Percentiles rank a stretch among this genome's conserved stretches.
Conservation (phyloP, 2,888 invertebrate genomes). For the Panopea generosa region DNA sequence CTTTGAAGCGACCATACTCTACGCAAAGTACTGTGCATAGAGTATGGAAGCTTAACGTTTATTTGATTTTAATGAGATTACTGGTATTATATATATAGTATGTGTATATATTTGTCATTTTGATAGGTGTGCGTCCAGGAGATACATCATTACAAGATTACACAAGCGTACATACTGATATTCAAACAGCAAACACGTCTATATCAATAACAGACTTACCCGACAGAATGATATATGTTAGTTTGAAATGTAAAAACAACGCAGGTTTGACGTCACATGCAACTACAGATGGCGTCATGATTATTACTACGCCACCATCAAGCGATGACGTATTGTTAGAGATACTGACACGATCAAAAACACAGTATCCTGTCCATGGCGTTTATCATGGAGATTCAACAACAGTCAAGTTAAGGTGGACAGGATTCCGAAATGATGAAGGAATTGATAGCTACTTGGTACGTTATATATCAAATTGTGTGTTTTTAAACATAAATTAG, state of each 20-base stretch:
- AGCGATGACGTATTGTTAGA: conserved; percentile 21
- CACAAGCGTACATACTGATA: no score
- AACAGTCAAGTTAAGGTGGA: conserved; percentile 34
- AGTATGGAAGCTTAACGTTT: no score
- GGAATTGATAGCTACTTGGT: conserved; percentile 48
- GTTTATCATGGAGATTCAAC: conserved; percentile 40
- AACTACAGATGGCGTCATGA: conserved; percentile 42
- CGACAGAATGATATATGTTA: conserved; percentile 2
- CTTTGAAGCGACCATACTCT: no score
- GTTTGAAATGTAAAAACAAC: conserved; percentile 35
- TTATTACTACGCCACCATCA: conserved; percentile 32
- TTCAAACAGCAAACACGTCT: background rate
- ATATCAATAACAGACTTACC: background rate
- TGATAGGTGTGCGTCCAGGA: no score
- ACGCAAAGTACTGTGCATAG: no score
- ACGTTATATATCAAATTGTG: no score
- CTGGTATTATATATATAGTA: no score
- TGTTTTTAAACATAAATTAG: no score
- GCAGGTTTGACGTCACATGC: conserved; percentile 29
- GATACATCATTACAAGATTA: no score
- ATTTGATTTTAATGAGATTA: no score
- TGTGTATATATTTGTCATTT: no score
- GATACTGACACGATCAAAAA: conserved; percentile 25
- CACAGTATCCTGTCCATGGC: conserved; percentile 33
- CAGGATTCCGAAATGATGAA: conserved; percentile 38